These are phyloP conservation scores for Apoderus coryli DNA, from an alignment of 2,888 invertebrate genomes.

Conservation along the genomic window DNA sequence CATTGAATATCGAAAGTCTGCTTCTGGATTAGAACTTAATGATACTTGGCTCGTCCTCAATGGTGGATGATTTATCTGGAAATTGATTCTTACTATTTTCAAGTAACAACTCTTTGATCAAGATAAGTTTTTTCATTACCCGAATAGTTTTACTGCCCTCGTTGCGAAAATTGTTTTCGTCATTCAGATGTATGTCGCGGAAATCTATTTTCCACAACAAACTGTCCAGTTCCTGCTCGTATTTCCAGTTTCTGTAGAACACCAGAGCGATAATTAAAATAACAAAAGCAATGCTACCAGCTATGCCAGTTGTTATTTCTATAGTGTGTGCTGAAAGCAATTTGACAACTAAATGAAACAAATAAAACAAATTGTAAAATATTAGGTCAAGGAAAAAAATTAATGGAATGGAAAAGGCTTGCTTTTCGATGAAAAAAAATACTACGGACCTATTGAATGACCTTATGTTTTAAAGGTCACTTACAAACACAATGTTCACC, in stretches of 20 bases:
- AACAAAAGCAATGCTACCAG: slow-evolving; percentile 59
- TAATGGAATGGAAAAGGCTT: no score
- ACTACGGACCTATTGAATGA: no score
- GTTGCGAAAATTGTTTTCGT: slow-evolving; percentile 35
- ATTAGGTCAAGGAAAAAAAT: no score
- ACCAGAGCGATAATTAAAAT: slow-evolving; percentile 59
- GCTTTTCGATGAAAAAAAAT: no score
- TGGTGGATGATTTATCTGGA: slow-evolving; percentile 35
- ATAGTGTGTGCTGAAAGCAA: slow-evolving; percentile 51
- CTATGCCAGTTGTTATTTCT: slow-evolving; percentile 68
- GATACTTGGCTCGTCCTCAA: slow-evolving; percentile 81
- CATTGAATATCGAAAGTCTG: slow-evolving; percentile 79
- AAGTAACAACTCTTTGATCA: background rate
- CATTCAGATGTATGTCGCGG: slow-evolving; percentile 68
- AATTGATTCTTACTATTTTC: background rate
- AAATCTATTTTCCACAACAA: slow-evolving; percentile 90
- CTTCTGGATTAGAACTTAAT: slow-evolving; percentile 80
- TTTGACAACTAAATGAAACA: no score
- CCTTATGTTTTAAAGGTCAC: no score
- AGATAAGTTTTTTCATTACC: slow-evolving; percentile 19
- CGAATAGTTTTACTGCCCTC: slow-evolving; percentile 30
- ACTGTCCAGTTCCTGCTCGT: slow-evolving; percentile 87
- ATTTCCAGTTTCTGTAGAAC: slow-evolving; percentile 80
- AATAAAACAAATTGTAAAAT: no score
- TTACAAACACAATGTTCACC: slow-evolving; percentile 83